Percentiles rank a stretch among this genome's conserved stretches.
These are phyloP conservation scores for Cyphomyrus plagiostoma DNA, from an alignment of 2,113 vertebrate species.

Conservation along the genomic window DNA sequence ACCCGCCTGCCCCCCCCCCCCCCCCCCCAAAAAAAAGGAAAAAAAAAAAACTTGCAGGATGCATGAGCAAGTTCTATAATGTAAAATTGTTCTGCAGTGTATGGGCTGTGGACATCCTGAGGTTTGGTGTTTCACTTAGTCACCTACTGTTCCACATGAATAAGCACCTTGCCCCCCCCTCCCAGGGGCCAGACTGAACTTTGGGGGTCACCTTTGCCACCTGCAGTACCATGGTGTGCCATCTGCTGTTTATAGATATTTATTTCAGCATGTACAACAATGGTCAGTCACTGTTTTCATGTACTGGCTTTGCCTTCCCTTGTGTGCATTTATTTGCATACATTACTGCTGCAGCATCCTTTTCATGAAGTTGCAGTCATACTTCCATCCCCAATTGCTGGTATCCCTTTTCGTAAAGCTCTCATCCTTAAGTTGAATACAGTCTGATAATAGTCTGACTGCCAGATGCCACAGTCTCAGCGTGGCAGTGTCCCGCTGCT, in stretches of 20 bases:
- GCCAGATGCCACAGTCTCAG: neutral
- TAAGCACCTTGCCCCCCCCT: neutral
- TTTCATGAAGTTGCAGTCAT: neutral
- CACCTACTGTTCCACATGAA: neutral
- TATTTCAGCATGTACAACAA: neutral
- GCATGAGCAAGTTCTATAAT: neutral
- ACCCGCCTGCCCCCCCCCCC: too few species aligned
- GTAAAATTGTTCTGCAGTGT: neutral
- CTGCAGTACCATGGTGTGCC: neutral
- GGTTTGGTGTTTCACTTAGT: neutral
- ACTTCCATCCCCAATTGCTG: constrained; percentile 1
- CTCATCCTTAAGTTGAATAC: neutral
- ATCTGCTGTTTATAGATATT: neutral
- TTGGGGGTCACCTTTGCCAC: neutral
- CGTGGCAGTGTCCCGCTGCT: neutral
- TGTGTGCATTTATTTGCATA: neutral
- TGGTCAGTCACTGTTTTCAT: neutral
- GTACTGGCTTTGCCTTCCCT: neutral
- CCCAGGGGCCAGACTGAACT: neutral
- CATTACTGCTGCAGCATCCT: neutral
- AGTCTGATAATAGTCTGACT: neutral
- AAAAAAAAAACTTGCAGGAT: neutral
- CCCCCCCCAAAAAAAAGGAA: neutral
- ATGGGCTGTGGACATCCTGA: neutral
- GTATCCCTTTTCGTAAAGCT: neutral